These are phyloP conservation scores for Blomia tropicalis DNA, from an alignment of 2,888 invertebrate genomes.

Conservation along the genomic window DNA sequence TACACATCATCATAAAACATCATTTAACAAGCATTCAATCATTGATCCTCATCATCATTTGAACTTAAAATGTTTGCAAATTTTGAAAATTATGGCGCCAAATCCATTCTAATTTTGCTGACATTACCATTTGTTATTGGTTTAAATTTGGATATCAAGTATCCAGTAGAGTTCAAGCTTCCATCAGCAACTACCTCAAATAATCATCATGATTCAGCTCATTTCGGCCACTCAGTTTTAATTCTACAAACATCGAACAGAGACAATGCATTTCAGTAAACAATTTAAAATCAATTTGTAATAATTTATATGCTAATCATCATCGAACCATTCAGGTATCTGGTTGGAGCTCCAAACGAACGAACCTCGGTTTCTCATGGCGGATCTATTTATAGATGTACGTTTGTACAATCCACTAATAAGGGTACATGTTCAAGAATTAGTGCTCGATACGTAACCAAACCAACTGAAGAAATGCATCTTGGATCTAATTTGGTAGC, in stretches of 20 bases:
- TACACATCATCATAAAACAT: too few relatives aligned
- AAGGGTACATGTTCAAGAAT: not conserved
- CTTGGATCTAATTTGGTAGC: slow-evolving; percentile 1
- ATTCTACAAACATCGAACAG: not conserved
- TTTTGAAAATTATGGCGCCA: too few relatives aligned
- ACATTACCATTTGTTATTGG: too few relatives aligned
- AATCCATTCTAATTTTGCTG: too few relatives aligned
- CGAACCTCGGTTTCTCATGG: too few relatives aligned
- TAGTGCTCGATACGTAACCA: not conserved
- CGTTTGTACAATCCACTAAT: not conserved
- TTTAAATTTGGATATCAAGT: not conserved
- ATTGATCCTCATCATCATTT: too few relatives aligned
- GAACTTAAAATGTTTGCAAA: too few relatives aligned
- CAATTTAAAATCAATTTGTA: too few relatives aligned
- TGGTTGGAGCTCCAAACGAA: slow-evolving; percentile 9
- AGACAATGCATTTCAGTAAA: too few relatives aligned
- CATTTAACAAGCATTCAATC: too few relatives aligned
- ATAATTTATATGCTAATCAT: too few relatives aligned
- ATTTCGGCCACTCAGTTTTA: slow-evolving; percentile 9
- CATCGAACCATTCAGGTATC: not conserved
- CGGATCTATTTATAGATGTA: not conserved
- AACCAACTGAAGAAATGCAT: not conserved
- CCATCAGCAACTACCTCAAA: not conserved
- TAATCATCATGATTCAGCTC: not conserved
- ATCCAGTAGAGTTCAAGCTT: not conserved